Conservation (phyloP, 2,888 invertebrate genomes). For the Embidobia sp. region DNA sequence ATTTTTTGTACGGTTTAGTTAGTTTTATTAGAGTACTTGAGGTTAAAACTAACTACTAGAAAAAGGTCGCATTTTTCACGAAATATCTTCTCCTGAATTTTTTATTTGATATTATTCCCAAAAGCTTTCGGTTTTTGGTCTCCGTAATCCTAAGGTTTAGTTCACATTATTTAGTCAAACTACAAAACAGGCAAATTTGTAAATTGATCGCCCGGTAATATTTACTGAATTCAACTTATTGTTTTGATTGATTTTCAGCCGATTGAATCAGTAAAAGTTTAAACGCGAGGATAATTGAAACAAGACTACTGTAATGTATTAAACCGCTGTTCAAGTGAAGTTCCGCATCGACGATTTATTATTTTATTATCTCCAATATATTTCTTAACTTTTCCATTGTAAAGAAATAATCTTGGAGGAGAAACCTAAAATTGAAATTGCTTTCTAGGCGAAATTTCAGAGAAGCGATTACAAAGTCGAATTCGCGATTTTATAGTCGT, state of each 20-base stretch:
- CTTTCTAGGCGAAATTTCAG: neutral
- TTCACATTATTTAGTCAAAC: constrained; percentile 40
- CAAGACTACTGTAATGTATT: too few relatives aligned
- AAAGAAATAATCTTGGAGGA: constrained; percentile 9
- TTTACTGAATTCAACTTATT: constrained; percentile 11
- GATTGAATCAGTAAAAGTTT: constrained; percentile 35
- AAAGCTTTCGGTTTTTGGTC: constrained; percentile 55
- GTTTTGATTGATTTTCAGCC: constrained; percentile 31
- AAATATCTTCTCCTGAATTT: constrained; percentile 29
- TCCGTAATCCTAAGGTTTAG: constrained; percentile 52
- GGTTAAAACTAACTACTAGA: constrained; percentile 41
- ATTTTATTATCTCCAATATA: constrained; percentile 8
- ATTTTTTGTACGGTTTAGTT: constrained; percentile 40
- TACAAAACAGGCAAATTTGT: constrained; percentile 65
- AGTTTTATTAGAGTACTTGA: constrained; percentile 58
- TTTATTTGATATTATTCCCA: constrained; percentile 19
- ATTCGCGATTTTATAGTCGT: too few relatives aligned
- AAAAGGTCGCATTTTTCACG: constrained; percentile 48
- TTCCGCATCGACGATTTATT: neutral
- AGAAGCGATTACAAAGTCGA: constrained; percentile 1
- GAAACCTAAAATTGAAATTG: constrained; percentile 2
- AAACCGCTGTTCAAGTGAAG: too few relatives aligned
- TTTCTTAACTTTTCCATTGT: constrained; percentile 5
- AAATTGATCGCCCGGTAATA: constrained; percentile 31
- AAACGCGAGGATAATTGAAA: constrained; percentile 21